Percentiles rank a stretch among this genome's conserved stretches.
These are phyloP conservation scores for Epinotia brunnichana DNA, from an alignment of 2,888 invertebrate species.

Conservation along the genomic window DNA sequence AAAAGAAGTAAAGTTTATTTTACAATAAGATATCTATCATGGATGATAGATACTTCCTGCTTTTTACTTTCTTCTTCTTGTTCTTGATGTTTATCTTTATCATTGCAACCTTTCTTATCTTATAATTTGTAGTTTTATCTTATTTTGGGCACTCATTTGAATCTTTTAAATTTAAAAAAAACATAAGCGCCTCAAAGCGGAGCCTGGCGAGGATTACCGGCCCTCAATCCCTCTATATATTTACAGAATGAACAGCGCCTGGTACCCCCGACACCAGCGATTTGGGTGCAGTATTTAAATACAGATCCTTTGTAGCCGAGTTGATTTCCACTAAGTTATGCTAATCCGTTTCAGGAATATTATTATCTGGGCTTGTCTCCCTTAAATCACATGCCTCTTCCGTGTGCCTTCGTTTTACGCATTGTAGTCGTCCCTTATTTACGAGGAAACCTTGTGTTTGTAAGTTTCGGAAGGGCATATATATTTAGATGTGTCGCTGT, in stretches of 20 bases:
- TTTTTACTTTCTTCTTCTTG: too few relatives aligned
- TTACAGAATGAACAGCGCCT: slow-evolving; percentile 37
- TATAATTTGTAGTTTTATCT: slow-evolving; percentile 6
- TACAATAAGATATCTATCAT: background rate
- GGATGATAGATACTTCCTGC: too few relatives aligned
- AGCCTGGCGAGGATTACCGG: slow-evolving; percentile 29
- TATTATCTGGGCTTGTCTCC: slow-evolving; percentile 48
- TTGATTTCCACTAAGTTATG: slow-evolving; percentile 60
- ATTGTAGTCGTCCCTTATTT: slow-evolving; percentile 58
- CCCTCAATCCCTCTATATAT: slow-evolving; percentile 33
- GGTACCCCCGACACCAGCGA: slow-evolving; percentile 46
- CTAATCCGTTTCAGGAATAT: slow-evolving; percentile 63
- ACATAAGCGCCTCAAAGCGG: slow-evolving; percentile 22
- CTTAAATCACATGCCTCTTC: slow-evolving; percentile 42
- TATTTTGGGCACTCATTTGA: slow-evolving; percentile 31
- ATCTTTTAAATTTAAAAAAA: slow-evolving; percentile 31
- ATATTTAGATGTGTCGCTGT: background rate
- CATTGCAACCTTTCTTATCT: background rate
- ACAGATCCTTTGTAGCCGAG: slow-evolving; percentile 56
- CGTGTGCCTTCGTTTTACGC: slow-evolving; percentile 55
- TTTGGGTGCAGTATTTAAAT: slow-evolving; percentile 67
- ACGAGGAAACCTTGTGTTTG: slow-evolving; percentile 56
- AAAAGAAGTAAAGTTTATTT: background rate
- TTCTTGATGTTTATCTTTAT: background rate
- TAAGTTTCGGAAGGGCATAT: slow-evolving; percentile 32